phyloP scores from a whole-genome alignment of 2,113 vertebrate species.

The Paracyprichromis sp. region DNA sequence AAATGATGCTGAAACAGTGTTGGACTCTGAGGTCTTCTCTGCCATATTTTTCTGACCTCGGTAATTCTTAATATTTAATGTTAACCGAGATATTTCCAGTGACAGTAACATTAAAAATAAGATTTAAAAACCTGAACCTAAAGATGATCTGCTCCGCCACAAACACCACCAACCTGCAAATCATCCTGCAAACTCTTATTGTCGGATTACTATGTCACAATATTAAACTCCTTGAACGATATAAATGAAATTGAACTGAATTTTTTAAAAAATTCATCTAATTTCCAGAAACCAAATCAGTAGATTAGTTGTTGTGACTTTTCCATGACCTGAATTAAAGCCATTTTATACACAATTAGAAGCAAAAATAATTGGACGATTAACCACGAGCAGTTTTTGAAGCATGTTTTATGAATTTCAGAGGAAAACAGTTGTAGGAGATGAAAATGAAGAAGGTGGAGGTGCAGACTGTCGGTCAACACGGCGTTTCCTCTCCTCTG shows the following conservation, averaged over 20 bases:
- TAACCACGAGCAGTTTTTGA: neutral
- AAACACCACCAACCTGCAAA: neutral
- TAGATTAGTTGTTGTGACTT: neutral
- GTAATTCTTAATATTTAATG: neutral
- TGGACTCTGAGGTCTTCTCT: neutral
- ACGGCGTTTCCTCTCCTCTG: neutral
- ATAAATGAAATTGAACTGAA: neutral
- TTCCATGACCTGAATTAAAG: fast-evolving
- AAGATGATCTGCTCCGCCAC: neutral
- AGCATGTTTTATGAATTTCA: neutral
- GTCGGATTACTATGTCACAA: neutral
- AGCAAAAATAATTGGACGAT: fast-evolving
- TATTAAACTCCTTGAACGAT: neutral
- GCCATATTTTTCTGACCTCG: neutral
- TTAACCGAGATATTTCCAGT: neutral
- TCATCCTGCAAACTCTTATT: neutral
- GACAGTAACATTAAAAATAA: neutral
- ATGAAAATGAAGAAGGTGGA: neutral
- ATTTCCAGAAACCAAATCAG: neutral
- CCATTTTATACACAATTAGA: neutral
- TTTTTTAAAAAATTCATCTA: fast-evolving
- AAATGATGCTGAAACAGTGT: neutral
- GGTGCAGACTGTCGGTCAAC: neutral
- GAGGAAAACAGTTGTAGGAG: neutral
- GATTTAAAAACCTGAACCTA: neutral